Evolutionary conservation across 2,113 vertebrate genomes (phyloP).

Genomic region (Bubo bubo): DNA sequence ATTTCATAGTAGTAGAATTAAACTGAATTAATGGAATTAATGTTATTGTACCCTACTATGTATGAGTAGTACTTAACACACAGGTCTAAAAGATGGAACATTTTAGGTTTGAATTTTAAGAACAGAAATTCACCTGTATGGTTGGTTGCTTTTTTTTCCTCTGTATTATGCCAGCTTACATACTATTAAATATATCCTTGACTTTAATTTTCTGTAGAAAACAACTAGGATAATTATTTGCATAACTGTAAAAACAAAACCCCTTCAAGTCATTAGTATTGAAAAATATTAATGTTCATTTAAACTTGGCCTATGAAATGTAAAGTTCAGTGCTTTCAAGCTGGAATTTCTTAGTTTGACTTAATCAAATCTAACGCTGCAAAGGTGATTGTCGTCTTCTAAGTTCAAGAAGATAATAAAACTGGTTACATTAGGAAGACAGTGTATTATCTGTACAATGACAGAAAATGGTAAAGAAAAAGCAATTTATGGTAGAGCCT

Average conservation of each 20-base stretch:
- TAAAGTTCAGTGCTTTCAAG: background rate
- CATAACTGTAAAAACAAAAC: slow-evolving; percentile 8
- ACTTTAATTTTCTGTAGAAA: slow-evolving; percentile 3
- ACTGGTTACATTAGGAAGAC: background rate
- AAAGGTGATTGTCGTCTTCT: background rate
- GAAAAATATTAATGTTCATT: background rate
- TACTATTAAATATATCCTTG: background rate
- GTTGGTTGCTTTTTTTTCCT: background rate
- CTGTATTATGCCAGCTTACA: background rate
- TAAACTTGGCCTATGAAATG: background rate
- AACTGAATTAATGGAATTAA: background rate
- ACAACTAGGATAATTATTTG: background rate
- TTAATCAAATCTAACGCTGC: slow-evolving; percentile 8
- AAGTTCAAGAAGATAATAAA: background rate
- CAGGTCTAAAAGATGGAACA: background rate
- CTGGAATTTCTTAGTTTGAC: background rate
- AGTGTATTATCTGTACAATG: background rate
- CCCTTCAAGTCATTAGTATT: background rate
- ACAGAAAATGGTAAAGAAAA: slow-evolving; percentile 19
- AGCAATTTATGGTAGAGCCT: background rate
- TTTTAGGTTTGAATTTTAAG: background rate
- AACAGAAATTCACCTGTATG: background rate
- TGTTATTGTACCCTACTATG: background rate
- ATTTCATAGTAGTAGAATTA: background rate
- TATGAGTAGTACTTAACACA: background rate